A percentile compares a stretch with the other conserved stretches of the same genome.
Conservation (phyloP, 1,140 invertebrate species). For the Anastrepha ludens region DNA sequence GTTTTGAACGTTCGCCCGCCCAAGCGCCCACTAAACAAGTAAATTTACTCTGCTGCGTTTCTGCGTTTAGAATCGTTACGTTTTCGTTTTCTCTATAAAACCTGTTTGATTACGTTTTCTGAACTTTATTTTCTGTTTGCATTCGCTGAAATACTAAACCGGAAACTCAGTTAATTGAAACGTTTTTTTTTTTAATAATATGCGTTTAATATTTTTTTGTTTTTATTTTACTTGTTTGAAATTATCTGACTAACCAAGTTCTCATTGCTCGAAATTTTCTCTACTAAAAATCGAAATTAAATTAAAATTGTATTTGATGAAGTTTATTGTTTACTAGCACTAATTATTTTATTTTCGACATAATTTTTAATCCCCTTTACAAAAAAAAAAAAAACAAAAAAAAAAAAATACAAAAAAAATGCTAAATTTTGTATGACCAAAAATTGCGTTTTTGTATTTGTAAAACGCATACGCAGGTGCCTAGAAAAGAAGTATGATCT, state of each 20-base stretch:
- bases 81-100: slow-evolving; percentile 22
- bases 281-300: slow-evolving; percentile 19
- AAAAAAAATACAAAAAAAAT: background rate
- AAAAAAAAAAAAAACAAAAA: background rate
- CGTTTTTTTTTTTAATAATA: background rate
- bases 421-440: background rate
- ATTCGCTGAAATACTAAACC: slow-evolving; percentile 9
- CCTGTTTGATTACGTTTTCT: slow-evolving; percentile 8
- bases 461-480: slow-evolving; percentile 62
- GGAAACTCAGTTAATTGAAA: background rate
- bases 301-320: background rate
- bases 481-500: slow-evolving; percentile 70
- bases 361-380: background rate
- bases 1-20: slow-evolving; percentile 21
- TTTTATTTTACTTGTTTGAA: background rate
- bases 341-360: slow-evolving; percentile 27
- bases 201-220: background rate
- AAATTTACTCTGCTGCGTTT: slow-evolving; percentile 37
- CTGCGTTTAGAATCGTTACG: slow-evolving; percentile 22
- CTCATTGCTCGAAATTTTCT: slow-evolving; percentile 16
- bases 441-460: slow-evolving; percentile 1
- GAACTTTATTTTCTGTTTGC: background rate
- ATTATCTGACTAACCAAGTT: slow-evolving; percentile 8
- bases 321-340: background rate
- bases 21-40: slow-evolving; percentile 41